phyloP scores from a whole-genome alignment of 2,113 vertebrate species.

The Sturnira hondurensis region DNA sequence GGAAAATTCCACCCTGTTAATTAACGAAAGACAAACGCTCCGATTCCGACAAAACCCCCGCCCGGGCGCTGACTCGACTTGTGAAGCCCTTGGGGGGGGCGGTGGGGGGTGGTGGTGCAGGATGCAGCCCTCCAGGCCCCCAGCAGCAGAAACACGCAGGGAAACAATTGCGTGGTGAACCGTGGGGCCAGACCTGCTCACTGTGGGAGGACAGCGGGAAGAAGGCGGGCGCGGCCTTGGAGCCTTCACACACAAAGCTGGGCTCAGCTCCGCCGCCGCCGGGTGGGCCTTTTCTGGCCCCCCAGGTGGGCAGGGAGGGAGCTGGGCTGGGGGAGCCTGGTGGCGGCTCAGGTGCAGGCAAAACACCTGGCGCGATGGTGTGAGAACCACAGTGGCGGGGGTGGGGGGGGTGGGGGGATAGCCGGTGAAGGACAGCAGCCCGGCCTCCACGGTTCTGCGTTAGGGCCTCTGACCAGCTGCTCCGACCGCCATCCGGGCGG shows the following conservation, averaged over 20 bases:
- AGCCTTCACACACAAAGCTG: too few species aligned
- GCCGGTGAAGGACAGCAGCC: fast-evolving
- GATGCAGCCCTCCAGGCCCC: too few species aligned
- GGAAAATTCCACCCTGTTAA: background rate
- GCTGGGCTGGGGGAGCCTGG: fast-evolving
- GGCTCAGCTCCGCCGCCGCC: too few species aligned
- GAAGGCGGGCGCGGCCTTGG: too few species aligned
- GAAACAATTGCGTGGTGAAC: fast-evolving
- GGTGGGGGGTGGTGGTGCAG: too few species aligned
- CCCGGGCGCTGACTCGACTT: background rate
- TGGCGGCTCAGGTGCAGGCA: too few species aligned
- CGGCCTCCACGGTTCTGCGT: too few species aligned
- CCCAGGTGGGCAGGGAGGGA: fast-evolving
- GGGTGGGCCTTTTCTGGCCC: too few species aligned
- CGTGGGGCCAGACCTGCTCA: background rate
- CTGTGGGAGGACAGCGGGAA: background rate
- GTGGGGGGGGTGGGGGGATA: too few species aligned
- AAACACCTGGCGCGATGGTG: too few species aligned
- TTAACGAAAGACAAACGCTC: background rate
- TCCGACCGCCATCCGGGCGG: fast-evolving
- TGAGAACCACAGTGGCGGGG: too few species aligned
- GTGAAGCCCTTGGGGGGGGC: too few species aligned
- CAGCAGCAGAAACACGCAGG: fast-evolving
- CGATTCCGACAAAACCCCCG: background rate
- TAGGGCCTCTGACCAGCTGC: background rate